Evolutionary conservation across 2,113 vertebrate species (phyloP).

Genomic region (Brachypteracias leptosomus): DNA sequence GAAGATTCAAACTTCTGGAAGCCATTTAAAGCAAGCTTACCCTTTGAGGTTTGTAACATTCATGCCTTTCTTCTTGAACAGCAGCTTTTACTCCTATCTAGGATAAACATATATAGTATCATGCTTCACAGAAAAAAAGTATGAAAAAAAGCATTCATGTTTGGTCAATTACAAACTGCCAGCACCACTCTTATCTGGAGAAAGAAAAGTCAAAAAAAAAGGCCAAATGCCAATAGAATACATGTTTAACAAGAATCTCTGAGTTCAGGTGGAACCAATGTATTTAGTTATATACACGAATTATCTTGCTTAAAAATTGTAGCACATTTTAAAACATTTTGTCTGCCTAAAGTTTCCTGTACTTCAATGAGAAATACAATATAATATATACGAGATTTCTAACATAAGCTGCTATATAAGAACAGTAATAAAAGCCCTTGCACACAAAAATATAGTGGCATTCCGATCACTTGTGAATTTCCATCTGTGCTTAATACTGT

Average conservation of each 20-base stretch:
- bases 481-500: not conserved
- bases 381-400: not conserved
- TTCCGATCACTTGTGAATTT: not conserved
- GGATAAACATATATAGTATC: not conserved
- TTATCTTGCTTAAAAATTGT: not conserved
- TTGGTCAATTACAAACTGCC: conserved; percentile 32
- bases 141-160: not conserved
- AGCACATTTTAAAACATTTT: not conserved
- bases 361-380: not conserved
- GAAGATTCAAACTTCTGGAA: not conserved
- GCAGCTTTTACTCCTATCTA: not conserved
- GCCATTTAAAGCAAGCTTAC: not conserved
- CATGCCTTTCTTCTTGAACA: not conserved
- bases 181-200: not conserved
- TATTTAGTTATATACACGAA: not conserved
- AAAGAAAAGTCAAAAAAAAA: not conserved
- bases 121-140: not conserved
- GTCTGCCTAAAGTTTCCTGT: not conserved
- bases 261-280: not conserved
- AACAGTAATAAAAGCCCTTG: not conserved
- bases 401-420: not conserved
- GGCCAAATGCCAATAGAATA: not conserved
- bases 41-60: not conserved
- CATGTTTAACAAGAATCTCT: not conserved
- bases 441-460: not conserved